Evolutionary conservation across 2,888 invertebrate species (phyloP).

Genomic region (Heliconius ethilla): DNA sequence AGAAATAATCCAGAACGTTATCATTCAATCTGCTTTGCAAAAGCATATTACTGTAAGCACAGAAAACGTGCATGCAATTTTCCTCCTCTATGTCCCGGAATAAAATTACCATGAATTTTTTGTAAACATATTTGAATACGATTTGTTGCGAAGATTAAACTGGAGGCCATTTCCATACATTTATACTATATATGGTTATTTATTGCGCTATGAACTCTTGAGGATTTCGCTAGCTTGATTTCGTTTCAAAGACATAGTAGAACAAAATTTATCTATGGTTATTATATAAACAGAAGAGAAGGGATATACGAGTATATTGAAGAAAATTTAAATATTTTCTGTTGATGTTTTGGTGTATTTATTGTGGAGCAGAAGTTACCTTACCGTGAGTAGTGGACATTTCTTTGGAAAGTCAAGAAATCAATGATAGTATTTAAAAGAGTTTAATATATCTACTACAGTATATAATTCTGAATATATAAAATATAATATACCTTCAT

Average conservation of each 20-base stretch:
- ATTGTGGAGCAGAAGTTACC: no score
- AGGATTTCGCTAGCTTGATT: conserved; percentile 30
- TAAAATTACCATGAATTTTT: conserved; percentile 72
- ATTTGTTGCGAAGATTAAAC: conserved; percentile 75
- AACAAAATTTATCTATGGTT: no score
- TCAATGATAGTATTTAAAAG: no score
- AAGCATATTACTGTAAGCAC: conserved; percentile 4
- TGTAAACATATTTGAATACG: conserved; percentile 63
- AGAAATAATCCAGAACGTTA: neutral
- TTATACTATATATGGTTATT: conserved; percentile 45
- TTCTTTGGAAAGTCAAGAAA: no score
- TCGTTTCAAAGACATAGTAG: conserved; percentile 7
- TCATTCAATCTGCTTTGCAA: neutral
- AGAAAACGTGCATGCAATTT: conserved; percentile 35
- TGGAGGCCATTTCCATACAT: conserved; percentile 57
- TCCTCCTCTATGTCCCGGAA: conserved; percentile 58
- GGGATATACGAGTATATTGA: neutral
- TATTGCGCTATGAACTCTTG: conserved; percentile 41
- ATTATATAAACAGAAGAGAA: no score
- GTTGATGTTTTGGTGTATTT: neutral
- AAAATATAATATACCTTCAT: no score
- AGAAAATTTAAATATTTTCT: neutral
- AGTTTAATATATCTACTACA: no score
- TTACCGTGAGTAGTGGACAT: no score
- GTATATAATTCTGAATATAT: no score